phyloP scores from a whole-genome alignment of 2,797 vertebrate species.

The Tapirus indicus region DNA sequence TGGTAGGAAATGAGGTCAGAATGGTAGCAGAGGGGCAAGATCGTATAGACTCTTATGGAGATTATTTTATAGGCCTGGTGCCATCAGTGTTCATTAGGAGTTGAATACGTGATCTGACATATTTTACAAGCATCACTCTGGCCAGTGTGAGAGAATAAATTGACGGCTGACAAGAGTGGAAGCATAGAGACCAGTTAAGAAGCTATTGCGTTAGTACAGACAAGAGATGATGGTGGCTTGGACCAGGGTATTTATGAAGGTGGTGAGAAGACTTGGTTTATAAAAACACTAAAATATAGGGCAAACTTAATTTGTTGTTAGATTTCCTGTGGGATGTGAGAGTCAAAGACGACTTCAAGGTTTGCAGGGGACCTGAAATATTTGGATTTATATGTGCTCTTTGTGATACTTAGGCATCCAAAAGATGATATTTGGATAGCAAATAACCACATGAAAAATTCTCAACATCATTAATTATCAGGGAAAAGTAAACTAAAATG shows the following conservation, averaged over 20 bases:
- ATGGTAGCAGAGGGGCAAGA: neutral
- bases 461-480: neutral
- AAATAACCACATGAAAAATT: neutral
- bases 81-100: neutral
- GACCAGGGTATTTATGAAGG: neutral
- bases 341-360: neutral
- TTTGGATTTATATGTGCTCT: neutral
- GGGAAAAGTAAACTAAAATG: neutral
- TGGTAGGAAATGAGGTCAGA: neutral
- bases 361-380: neutral
- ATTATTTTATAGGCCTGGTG: neutral
- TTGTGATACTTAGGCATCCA: neutral
- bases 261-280: neutral
- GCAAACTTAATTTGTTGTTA: neutral
- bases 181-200: neutral
- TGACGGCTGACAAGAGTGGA: neutral
- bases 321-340: neutral
- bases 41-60: neutral
- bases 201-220: neutral
- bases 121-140: neutral
- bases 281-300: neutral
- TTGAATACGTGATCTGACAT: neutral
- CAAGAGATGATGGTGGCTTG: neutral
- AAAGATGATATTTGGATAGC: neutral
- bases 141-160: neutral